Conservation (phyloP, 2,797 vertebrate genomes). For the Typhlichthys subterraneus region DNA sequence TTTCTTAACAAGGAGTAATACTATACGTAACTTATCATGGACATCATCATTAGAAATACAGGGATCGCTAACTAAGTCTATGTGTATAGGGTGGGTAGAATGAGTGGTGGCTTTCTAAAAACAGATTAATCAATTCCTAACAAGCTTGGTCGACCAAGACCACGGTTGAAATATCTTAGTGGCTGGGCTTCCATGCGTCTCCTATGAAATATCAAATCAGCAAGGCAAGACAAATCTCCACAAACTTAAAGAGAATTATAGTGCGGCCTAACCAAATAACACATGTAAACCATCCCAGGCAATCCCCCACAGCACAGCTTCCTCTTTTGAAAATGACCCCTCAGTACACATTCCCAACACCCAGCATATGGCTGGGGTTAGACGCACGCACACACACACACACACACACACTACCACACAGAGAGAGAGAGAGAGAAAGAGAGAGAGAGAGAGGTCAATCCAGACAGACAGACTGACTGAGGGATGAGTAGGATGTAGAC, state of each 20-base stretch:
- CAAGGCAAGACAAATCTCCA: not conserved
- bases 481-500: not conserved
- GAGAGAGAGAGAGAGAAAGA: not conserved
- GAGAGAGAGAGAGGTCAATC: not conserved
- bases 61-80: no score
- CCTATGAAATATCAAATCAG: not conserved
- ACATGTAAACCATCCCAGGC: conserved; percentile 50
- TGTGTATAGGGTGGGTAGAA: no score
- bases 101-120: no score
- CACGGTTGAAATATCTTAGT: not conserved
- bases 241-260: conserved; percentile 41
- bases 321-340: conserved; percentile 41
- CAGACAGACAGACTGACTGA: not conserved
- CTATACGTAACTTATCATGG: no score
- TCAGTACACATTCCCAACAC: conserved; percentile 40
- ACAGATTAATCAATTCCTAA: not conserved
- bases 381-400: conserved; percentile 1
- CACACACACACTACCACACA: not conserved
- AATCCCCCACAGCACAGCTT: conserved; percentile 44
- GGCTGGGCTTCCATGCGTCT: not conserved
- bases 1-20: no score
- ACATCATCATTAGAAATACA: no score
- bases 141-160: not conserved
- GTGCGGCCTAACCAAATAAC: conserved; percentile 48
- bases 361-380: conserved; percentile 62